Base-by-base conservation (phyloP, 2,113 vertebrate species). In the Plectropomus leopardus region DNA sequence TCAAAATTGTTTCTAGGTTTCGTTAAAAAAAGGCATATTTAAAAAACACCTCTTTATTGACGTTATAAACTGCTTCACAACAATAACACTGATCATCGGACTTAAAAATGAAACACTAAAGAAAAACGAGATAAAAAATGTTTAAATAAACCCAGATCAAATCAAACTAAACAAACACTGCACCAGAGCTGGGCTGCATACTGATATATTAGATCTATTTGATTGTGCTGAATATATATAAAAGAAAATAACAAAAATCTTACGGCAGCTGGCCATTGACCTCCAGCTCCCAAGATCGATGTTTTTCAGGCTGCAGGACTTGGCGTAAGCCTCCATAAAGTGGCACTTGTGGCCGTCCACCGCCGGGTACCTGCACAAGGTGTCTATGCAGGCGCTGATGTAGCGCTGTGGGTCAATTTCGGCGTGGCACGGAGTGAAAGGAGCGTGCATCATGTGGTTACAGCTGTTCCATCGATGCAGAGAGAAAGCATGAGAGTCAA, bases 321-420 rank as follows among this genome's bases (percentile, higher is more conserved):
- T 8, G 19, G 50, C 65, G 17, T 82, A 82, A 15, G 42, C 58
- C 42, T 71, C 57, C 3, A 55, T 30, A 16, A 71, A 71, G n/a
- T 60, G 72, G 50, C 80, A 82, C 2, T 30, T 11, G 30, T 71
- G 40, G 19, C 44, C 32, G 21, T 82, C 80, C 58, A 50, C 51
- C n/a, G 53, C 15, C 2, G 72, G 58, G 51, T 82, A 82, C 0
- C 2, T 19, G 32, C 57, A 64, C 30, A 65, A 16, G 1, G 28
- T 50, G 36, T 6, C 0, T 7, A 0, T 71, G 58, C 79, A 82
- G 24, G 61, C 42, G 13, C 1, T 4, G 7, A 76, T 16, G 57
- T 17, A 66, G 16, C 40, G 42, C 26, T 16, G 17, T 21, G 40
- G 40, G 32, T 44, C 16, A 7, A 54, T 32, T 2, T 13, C 26